phyloP scores from a whole-genome alignment of 2,797 vertebrate genomes.

The Antrozous pallidus region DNA sequence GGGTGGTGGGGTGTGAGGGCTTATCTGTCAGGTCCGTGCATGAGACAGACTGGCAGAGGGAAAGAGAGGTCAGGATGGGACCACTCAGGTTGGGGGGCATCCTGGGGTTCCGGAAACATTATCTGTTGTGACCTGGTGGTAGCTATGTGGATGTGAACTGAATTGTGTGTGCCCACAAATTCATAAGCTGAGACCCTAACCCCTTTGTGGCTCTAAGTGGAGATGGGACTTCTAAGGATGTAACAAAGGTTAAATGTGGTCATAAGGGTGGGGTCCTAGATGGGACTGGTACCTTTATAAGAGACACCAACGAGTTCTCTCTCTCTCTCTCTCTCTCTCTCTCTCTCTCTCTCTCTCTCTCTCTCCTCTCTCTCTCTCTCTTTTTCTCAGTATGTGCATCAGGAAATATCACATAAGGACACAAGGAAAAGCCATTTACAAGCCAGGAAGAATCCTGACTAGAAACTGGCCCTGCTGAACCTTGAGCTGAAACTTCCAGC shows the following conservation, averaged over 20 bases:
- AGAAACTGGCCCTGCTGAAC: background rate
- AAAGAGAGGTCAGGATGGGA: background rate
- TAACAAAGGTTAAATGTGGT: background rate
- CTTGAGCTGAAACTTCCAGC: background rate
- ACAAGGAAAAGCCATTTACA: rapidly evolving
- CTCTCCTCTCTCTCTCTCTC: background rate
- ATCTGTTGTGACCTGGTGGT: background rate
- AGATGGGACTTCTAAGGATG: background rate
- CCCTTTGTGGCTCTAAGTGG: rapidly evolving
- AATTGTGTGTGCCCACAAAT: too few relatives aligned
- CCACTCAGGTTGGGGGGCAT: background rate
- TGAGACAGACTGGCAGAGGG: background rate
- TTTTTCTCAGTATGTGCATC: background rate
- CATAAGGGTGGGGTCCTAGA: background rate
- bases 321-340: background rate
- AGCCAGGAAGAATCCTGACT: background rate
- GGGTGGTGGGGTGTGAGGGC: rapidly evolving
- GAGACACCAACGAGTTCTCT: background rate
- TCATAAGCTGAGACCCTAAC: background rate
- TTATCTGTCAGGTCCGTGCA: rapidly evolving
- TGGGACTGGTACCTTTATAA: background rate
- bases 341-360: background rate
- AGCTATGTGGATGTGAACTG: too few relatives aligned
- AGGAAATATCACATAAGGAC: rapidly evolving
- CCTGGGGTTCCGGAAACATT: background rate